Evolutionary conservation across 1,140 invertebrate species (phyloP), one percentile per base, ranked within the genome.

Genomic region (Leptestheria dahalacensis): DNA sequence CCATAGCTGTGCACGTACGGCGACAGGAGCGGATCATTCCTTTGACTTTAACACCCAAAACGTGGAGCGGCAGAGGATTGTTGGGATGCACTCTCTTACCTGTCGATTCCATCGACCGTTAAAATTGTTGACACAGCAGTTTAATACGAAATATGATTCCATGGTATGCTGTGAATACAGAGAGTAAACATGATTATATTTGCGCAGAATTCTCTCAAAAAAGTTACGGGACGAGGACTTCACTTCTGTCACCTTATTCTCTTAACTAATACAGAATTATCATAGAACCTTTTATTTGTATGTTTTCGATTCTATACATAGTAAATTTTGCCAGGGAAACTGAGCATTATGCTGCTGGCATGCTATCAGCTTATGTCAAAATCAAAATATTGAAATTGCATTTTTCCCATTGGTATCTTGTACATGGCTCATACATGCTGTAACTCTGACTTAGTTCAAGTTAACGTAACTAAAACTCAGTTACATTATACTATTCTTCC

Each of bases 51-150:
- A 77, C 77, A n/a, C 86, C 86, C 2, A 76, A 77, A 61, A 75
- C 76, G 28, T 89, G 86, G 86, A 68, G 70, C 53, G 85, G 84
- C 41, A 77, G 78, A 64, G 86, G 86, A 1, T 70, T 88, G n/a
- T 71, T 89, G 1, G 86, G 86, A 0, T 89, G 85, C 68, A 84
- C 84, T 65, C 78, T 85, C 64, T 66, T 81, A 54, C 73, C 77
- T 20, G 57, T 75, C 3, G 76, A 79, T 62, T 57, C 63, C 55
- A 71, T 77, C 62, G 75, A 78, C 60, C 69, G 73, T 70, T 76
- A 74, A 71, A 58, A n/a, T n/a, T n/a, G n/a, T n/a, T n/a, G n/a
- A n/a, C n/a, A n/a, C n/a, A n/a, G n/a, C n/a, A n/a, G n/a, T n/a
- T n/a, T n/a, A n/a, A n/a, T n/a, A n/a, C n/a, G n/a, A n/a, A n/a